A percentile compares a stretch with the other conserved stretches of the same genome.
phyloP scores from a whole-genome alignment of 2,797 vertebrate genomes.

The Sebastolobus altivelis region DNA sequence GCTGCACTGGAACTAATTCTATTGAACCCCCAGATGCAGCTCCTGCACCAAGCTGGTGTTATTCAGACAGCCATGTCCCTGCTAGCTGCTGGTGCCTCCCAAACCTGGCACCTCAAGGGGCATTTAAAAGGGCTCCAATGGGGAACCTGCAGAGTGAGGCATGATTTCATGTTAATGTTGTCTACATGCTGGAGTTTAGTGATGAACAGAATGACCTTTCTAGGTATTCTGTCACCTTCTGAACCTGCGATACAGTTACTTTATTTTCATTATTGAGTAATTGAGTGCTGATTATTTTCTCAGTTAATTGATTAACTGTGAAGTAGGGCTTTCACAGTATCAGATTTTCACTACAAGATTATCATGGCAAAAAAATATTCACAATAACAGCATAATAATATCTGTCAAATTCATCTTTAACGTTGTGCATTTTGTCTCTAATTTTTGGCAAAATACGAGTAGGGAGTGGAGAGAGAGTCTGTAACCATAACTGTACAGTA shows the following conservation, averaged over 20 bases:
- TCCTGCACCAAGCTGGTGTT: constrained; percentile 35
- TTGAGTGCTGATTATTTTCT: not conserved
- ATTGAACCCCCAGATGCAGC: constrained; percentile 34
- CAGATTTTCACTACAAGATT: too few species aligned
- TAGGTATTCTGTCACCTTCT: not conserved
- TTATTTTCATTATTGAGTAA: not conserved
- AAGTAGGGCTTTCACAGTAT: not conserved
- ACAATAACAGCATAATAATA: too few species aligned
- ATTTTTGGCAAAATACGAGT: not conserved
- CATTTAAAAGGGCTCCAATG: constrained; percentile 28
- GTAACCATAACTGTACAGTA: not conserved
- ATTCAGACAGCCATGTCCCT: constrained; percentile 24
- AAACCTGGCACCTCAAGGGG: constrained; percentile 27
- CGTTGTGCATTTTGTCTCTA: not conserved
- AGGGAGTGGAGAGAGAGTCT: too few species aligned
- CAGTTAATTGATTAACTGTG: not conserved
- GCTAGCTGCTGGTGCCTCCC: constrained; percentile 13
- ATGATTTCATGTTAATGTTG: constrained; percentile 38
- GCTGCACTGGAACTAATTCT: constrained; percentile 57
- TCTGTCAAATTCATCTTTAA: too few species aligned
- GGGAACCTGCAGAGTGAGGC: constrained; percentile 1
- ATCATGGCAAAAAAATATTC: too few species aligned
- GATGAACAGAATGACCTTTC: constrained; percentile 9
- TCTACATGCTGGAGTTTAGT: constrained; percentile 26
- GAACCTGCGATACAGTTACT: not conserved